A percentile compares a stretch with the other conserved stretches of the same genome.
Evolutionary conservation across 2,888 invertebrate genomes (phyloP).

Genomic region (Spisula subtruncata): DNA sequence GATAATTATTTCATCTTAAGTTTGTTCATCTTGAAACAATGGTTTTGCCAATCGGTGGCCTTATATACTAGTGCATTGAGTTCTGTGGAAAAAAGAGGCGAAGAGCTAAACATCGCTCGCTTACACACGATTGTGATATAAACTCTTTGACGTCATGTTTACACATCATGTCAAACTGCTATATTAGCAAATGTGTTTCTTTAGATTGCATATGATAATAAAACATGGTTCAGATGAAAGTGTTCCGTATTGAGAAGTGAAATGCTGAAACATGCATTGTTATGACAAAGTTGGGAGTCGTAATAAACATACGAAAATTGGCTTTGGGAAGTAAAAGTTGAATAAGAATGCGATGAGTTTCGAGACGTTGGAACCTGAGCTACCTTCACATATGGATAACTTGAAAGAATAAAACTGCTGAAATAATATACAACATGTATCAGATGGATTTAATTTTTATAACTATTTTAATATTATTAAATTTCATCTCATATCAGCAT

Average conservation of each 20-base stretch:
- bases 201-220: neutral
- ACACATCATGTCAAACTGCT: constrained; percentile 15
- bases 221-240: neutral
- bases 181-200: neutral
- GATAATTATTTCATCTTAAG: too few species aligned
- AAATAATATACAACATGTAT: too few species aligned
- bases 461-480: too few species aligned
- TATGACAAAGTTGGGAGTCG: neutral
- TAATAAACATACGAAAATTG: neutral
- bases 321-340: neutral
- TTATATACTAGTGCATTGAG: too few species aligned
- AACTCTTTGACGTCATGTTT: neutral
- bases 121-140: too few species aligned
- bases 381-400: neutral
- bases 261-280: neutral
- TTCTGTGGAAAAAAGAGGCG: too few species aligned
- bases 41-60: too few species aligned
- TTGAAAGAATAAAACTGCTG: too few species aligned
- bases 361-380: neutral
- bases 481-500: too few species aligned
- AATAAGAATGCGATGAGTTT: neutral
- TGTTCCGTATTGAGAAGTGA: neutral
- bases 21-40: too few species aligned
- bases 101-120: too few species aligned
- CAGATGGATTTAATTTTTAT: too few species aligned